Percentiles rank a stretch among this genome's conserved stretches.
These are phyloP conservation scores for Heterohyrax brucei DNA, from an alignment of 2,797 vertebrate species.

Conservation along the genomic window DNA sequence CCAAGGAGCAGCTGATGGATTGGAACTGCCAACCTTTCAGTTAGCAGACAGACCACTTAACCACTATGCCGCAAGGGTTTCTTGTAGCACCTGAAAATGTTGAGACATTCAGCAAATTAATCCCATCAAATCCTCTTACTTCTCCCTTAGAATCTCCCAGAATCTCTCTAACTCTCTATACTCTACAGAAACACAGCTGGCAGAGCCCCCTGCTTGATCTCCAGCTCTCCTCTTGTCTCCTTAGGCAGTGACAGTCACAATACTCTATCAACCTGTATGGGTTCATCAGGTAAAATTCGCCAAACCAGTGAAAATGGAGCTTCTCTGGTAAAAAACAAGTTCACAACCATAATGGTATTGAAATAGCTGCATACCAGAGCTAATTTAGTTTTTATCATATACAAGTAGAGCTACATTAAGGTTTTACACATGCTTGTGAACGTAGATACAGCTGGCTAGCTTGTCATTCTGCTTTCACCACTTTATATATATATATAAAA, in stretches of 20 bases:
- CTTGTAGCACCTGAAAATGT: background rate
- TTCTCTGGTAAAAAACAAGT: background rate
- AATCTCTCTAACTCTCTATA: background rate
- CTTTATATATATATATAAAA: too few species aligned
- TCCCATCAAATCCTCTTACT: background rate
- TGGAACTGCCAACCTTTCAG: too few species aligned
- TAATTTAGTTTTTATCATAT: background rate
- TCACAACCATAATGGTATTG: background rate
- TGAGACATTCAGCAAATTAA: constrained; percentile 36
- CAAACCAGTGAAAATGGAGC: background rate
- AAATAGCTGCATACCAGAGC: background rate
- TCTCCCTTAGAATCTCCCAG: background rate
- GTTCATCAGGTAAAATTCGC: background rate
- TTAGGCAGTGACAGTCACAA: background rate
- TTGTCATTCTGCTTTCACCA: background rate
- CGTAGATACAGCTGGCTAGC: background rate
- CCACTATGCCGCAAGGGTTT: too few species aligned
- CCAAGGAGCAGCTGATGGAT: too few species aligned
- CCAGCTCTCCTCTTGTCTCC: background rate
- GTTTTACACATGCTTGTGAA: background rate
- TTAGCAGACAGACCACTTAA: too few species aligned
- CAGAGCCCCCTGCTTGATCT: background rate
- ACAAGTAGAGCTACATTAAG: background rate
- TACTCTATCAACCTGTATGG: background rate
- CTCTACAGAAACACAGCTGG: background rate